These are phyloP conservation scores for Pachymerium ferrugineum DNA, from an alignment of 2,888 invertebrate species.

Conservation along the genomic window DNA sequence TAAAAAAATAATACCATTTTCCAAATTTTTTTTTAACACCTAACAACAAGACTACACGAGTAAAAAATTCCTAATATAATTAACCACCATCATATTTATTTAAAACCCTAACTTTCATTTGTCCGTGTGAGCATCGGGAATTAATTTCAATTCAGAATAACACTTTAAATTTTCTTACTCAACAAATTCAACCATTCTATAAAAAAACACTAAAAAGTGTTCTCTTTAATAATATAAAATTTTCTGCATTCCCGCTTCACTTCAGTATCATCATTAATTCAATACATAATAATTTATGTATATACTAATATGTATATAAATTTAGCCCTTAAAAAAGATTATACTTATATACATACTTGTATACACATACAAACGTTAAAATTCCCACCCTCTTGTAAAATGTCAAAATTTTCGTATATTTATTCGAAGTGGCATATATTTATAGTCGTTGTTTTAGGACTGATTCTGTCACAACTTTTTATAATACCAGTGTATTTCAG, in stretches of 20 bases:
- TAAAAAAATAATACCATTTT: background rate
- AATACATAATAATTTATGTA: background rate
- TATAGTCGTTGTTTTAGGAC: background rate
- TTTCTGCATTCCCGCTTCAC: background rate
- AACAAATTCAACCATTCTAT: background rate
- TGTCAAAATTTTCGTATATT: background rate
- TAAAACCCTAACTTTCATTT: background rate
- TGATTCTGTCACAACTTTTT: background rate
- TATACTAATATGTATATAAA: background rate
- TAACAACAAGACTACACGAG: slow-evolving; percentile 13
- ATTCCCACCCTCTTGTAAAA: background rate
- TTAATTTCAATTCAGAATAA: too few species aligned
- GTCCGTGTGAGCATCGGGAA: background rate
- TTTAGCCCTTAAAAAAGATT: background rate
- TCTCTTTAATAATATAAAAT: background rate
- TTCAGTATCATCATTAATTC: slow-evolving; percentile 11
- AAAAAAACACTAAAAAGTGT: background rate
- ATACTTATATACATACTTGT: background rate
- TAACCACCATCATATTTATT: too few species aligned
- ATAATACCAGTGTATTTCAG: slow-evolving; percentile 7
- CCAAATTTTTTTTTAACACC: background rate
- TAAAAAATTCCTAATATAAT: background rate
- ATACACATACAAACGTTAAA: background rate
- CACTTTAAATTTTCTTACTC: too few species aligned
- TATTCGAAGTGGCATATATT: background rate